These are phyloP conservation scores for Macaca mulatta DNA, from an alignment of 2,113 vertebrate species.

Conservation along the genomic window DNA sequence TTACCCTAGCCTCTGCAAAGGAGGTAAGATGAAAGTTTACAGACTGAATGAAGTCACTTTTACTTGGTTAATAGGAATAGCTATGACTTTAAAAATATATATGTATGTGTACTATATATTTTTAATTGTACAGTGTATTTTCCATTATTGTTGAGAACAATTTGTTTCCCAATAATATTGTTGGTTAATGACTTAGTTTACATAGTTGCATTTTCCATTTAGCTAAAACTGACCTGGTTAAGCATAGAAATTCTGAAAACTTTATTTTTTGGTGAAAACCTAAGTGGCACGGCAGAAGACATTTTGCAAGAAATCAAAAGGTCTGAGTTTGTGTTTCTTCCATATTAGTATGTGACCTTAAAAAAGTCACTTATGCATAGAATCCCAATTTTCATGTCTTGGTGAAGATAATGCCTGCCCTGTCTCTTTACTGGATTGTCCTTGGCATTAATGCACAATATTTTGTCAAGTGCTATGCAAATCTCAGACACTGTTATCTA, in stretches of 20 bases:
- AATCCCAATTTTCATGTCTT: neutral
- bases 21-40: slow-evolving; percentile 77
- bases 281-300: neutral
- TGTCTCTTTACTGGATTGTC: neutral
- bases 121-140: neutral
- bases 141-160: neutral
- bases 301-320: neutral
- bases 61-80: neutral
- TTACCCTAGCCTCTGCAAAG: slow-evolving; percentile 83
- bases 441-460: neutral
- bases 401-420: neutral
- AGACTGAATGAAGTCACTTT: fast-evolving
- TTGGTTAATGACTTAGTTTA: neutral
- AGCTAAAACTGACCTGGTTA: neutral
- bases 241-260: neutral
- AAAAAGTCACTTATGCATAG: neutral
- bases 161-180: too few species aligned
- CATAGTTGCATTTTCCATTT: neutral
- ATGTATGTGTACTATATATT: neutral
- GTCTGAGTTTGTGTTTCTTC: neutral
- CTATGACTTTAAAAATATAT: neutral
- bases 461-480: neutral
- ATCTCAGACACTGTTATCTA: neutral
- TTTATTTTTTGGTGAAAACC: neutral
- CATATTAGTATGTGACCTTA: neutral